Evolutionary conservation across 2,113 vertebrate species (phyloP), one percentile per base, ranked within the genome.

Genomic region (Thymallus thymallus): DNA sequence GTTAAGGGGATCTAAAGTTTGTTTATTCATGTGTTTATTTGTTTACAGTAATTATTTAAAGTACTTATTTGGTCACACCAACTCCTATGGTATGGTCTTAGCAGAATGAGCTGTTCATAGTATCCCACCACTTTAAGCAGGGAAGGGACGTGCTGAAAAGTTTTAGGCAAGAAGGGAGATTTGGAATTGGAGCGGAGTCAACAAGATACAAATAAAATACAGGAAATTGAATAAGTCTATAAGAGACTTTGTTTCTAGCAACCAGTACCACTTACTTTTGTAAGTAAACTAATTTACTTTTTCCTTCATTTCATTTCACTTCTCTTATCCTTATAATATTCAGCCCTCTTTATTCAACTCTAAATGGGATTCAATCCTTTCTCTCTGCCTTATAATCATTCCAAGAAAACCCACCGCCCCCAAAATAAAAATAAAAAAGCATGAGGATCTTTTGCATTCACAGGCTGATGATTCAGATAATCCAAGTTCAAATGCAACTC

Each of bases 401-500:
- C 82, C 74, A 68, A 80, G 76, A 66, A 35, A 86, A 78, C 82
- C n/a, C n/a, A n/a, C n/a, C n/a, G n/a, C n/a, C n/a, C n/a, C n/a
- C n/a, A n/a, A n/a, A n/a, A n/a, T n/a, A n/a, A n/a, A n/a, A n/a
- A n/a, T n/a, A n/a, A n/a, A n/a, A n/a, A n/a, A n/a, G n/a, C n/a
- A n/a, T n/a, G n/a, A n/a, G n/a, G n/a, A n/a, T n/a, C 78, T 86
- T 82, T 85, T 81, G 83, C 86, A 90, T 91, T 90, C 89, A 89
- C 78, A 75, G 80, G 73, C 86, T 88, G 87, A 90, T 86, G 87
- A 88, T 88, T 93, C 88, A 71, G 81, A 91, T 92, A 90, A 92
- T 91, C 90, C 81, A 60, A 88, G 83, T 90, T 91, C 83, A 88
- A 90, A 91, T 91, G 87, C 83, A 90, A 89, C 88, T 88, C 85